Evolutionary conservation across 2,113 vertebrate species (phyloP).

Genomic region (Megaceryle torquata): DNA sequence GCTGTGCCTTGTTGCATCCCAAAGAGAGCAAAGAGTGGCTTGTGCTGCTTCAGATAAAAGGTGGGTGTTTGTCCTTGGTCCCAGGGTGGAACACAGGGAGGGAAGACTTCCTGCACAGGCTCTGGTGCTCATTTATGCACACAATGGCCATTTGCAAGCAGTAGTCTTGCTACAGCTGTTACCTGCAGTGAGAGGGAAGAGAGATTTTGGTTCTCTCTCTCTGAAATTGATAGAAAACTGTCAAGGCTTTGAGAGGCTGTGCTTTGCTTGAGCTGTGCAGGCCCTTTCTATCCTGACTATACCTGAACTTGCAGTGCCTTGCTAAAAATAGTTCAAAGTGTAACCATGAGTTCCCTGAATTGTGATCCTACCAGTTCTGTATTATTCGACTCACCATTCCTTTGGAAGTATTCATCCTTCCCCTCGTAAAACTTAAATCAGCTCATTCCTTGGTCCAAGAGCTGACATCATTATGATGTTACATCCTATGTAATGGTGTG

Average conservation of each 20-base stretch:
- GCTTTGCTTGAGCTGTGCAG: neutral
- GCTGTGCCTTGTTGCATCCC: neutral
- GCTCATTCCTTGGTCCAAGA: constrained; percentile 50
- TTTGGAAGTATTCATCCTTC: constrained; percentile 67
- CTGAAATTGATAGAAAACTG: neutral
- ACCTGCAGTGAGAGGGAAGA: neutral
- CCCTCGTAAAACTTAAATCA: constrained; percentile 63
- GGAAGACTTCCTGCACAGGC: neutral
- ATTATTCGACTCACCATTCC: constrained; percentile 48
- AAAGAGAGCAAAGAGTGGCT: neutral
- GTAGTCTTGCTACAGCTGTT: neutral
- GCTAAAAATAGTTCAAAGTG: constrained; percentile 41
- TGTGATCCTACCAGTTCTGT: constrained; percentile 15
- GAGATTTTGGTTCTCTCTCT: neutral
- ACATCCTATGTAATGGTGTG: constrained; percentile 65
- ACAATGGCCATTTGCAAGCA: neutral
- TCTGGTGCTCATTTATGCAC: neutral
- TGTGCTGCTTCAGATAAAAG: neutral
- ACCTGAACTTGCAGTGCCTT: constrained; percentile 23
- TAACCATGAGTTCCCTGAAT: constrained; percentile 8
- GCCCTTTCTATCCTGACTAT: neutral
- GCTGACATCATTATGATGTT: constrained; percentile 71
- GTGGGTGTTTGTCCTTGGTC: neutral
- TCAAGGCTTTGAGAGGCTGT: neutral
- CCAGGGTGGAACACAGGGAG: neutral